Evolutionary conservation across 2,888 invertebrate species (phyloP), one percentile per base, ranked within the genome.

Genomic region (Pseudococcus jackbeardsleyi): DNA sequence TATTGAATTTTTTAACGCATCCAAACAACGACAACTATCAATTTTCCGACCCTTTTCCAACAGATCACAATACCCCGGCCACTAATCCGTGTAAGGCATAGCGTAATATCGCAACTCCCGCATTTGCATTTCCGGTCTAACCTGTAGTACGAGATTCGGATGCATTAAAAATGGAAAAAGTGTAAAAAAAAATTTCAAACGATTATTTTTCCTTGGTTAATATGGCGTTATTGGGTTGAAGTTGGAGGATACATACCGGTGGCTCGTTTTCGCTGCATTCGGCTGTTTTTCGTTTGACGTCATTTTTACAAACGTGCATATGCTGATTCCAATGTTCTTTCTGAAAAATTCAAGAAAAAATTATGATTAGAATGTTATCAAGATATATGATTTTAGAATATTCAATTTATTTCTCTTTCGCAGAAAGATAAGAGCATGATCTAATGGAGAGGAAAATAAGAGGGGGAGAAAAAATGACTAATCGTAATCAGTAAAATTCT

Each of bases 231-330:
- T 17, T 17, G 15, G 17, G 15, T 7, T 17, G 33, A 5, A 68
- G 17, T 39, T 72, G 12, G 9, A 3, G 15, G 15, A 19, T 48
- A 50, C 79, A 59, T 19, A 87, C 87, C 50, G 87, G 87, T 8
- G 87, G 87, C 77, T 87, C 87, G 39, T 87, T 87, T 54, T 87
- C 87, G n/a, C 87, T 79, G 12, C 77, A 79, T 79, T 87, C 87
- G n/a, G 87, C 79, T 8, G 87, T n/a, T 48, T 87, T 87, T 26
- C 77, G 54, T 54, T 87, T 87, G 17, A 87, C 87, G 50, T 87
- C 87, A 48, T 87, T 87, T 82, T 87, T 87, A 46, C 87, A 87
- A 17, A 79, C 87, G 87, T 87, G 87, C 87, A 87, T 79, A 54
- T 87, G 87, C 12, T 87, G 77, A 77, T 77, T 87, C 87, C 87